Conservation (phyloP, 2,888 invertebrate species). For the Lasioglossum morio region DNA sequence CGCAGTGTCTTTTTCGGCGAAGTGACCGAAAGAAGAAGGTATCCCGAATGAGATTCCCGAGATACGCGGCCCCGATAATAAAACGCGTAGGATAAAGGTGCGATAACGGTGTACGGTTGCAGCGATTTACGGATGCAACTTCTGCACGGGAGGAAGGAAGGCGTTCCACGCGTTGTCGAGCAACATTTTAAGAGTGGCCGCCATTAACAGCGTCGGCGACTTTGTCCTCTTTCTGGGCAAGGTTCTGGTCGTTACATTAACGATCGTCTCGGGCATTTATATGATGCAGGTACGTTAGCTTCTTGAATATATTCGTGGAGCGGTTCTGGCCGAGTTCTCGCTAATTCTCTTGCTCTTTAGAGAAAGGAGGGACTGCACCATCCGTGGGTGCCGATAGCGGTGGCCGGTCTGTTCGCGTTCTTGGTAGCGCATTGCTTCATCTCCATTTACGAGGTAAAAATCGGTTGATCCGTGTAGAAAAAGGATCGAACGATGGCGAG, state of each 20-base stretch:
- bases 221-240: constrained; percentile 90
- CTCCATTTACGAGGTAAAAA: constrained; percentile 89
- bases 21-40: neutral
- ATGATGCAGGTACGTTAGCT: constrained; percentile 85
- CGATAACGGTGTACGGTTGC: constrained; percentile 67
- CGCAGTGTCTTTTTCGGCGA: neutral
- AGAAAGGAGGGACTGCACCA: constrained; percentile 87
- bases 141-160: constrained; percentile 87
- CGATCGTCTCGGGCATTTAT: constrained; percentile 87
- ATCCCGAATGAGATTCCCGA: neutral
- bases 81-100: neutral
- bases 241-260: constrained; percentile 88
- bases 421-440: constrained; percentile 90
- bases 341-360: constrained; percentile 75
- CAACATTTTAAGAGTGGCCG: constrained; percentile 88
- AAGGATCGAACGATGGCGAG: neutral
- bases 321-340: neutral
- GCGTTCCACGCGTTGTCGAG: constrained; percentile 87
- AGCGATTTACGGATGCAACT: constrained; percentile 89
- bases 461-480: neutral
- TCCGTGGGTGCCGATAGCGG: constrained; percentile 87
- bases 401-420: constrained; percentile 89
- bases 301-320: neutral
- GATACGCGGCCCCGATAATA: neutral
- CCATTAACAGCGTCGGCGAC: constrained; percentile 91